Conservation (phyloP, 1,140 invertebrate species). For the Apis mellifera region Amel_HAv3.1 CM009932.2:11552501-11553000, state of each 20-base stretch:
- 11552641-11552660: conserved; percentile 76
- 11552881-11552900: conserved; percentile 38
- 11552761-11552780: conserved; percentile 50
- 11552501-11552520: not conserved
- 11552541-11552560: no score
- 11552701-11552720: conserved; percentile 40
- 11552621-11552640: conserved; percentile 57
- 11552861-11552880: conserved; percentile 24
- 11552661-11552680: conserved; percentile 64
- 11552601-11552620: not conserved
- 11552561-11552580: not conserved
- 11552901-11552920: conserved; percentile 9
- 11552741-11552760: conserved; percentile 13
- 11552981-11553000: conserved; percentile 22
- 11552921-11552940: conserved; percentile 14
- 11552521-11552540: not conserved
- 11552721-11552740: conserved; percentile 52
- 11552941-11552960: conserved; percentile 27
- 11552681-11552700: conserved; percentile 69
- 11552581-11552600: not conserved
- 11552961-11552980: conserved; percentile 29
- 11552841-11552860: conserved; percentile 11
- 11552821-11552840: conserved; percentile 8
- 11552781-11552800: conserved; percentile 55
- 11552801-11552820: conserved; percentile 21